These are phyloP conservation scores for Chaetura pelagica DNA, from an alignment of 2,113 vertebrate species.

Conservation along the genomic window DNA sequence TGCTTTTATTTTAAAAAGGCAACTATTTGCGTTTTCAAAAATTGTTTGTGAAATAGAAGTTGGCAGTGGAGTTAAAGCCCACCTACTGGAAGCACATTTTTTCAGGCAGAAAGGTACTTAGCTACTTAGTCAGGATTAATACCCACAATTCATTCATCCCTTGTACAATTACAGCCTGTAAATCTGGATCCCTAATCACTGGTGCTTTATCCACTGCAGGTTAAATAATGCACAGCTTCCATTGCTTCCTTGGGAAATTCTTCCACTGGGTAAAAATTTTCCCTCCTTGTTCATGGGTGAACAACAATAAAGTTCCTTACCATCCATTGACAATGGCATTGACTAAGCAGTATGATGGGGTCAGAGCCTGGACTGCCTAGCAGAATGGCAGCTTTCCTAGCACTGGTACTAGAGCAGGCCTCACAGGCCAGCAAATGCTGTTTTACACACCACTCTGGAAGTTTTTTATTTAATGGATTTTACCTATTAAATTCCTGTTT, in stretches of 20 bases:
- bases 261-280: not conserved
- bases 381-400: not conserved
- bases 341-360: not conserved
- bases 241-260: not conserved
- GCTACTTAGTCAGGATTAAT: not conserved
- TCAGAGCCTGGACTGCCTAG: not conserved
- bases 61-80: not conserved
- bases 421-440: not conserved
- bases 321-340: not conserved
- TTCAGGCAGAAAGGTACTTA: not conserved
- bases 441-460: not conserved
- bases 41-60: not conserved
- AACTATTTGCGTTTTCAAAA: not conserved
- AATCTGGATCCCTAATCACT: not conserved
- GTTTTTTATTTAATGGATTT: not conserved
- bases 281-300: not conserved
- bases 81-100: not conserved
- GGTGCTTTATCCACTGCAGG: not conserved
- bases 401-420: not conserved
- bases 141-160: not conserved
- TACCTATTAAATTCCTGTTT: not conserved
- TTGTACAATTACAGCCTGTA: not conserved
- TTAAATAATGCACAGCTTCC: not conserved
- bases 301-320: not conserved
- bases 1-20: not conserved